Evolutionary conservation across 2,888 invertebrate genomes (phyloP).

Genomic region (Hirtodrosophila confusa): DNA sequence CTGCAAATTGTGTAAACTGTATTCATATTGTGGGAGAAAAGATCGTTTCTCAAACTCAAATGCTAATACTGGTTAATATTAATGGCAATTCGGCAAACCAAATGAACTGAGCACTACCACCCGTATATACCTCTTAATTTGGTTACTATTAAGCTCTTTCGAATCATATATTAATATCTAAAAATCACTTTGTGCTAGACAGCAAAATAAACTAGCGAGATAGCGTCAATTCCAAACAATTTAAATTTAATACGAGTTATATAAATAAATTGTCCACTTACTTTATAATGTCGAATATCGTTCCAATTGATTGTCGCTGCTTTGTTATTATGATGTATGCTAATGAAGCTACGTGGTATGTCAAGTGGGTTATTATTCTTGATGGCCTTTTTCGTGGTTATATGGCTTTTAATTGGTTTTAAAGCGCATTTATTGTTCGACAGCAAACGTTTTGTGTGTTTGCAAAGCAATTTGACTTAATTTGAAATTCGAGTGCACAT

Average conservation of each 20-base stretch:
- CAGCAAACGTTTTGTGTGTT: slow-evolving; percentile 62
- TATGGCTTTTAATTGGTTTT: slow-evolving; percentile 63
- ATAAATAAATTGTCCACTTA: slow-evolving; percentile 32
- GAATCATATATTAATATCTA: too few relatives aligned
- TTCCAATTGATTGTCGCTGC: slow-evolving; percentile 24
- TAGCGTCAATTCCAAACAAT: neutral
- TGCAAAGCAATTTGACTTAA: slow-evolving; percentile 40
- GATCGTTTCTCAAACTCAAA: too few relatives aligned
- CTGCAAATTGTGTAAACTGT: too few relatives aligned
- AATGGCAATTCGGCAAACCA: too few relatives aligned
- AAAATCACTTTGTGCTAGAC: too few relatives aligned
- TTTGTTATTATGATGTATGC: slow-evolving; percentile 49
- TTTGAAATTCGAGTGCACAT: slow-evolving; percentile 54
- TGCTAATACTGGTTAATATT: too few relatives aligned
- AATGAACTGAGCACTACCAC: too few relatives aligned
- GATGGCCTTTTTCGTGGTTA: slow-evolving; percentile 47
- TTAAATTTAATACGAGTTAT: slow-evolving; percentile 21
- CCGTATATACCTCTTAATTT: too few relatives aligned
- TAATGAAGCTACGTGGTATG: slow-evolving; percentile 49
- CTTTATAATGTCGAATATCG: slow-evolving; percentile 24
- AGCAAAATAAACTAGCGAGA: neutral
- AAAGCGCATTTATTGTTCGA: slow-evolving; percentile 63
- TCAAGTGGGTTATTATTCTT: slow-evolving; percentile 46
- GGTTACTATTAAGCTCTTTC: too few relatives aligned
- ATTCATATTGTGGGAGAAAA: too few relatives aligned